Conservation (phyloP, 2,888 invertebrate species). For the Nomada flava region DNA sequence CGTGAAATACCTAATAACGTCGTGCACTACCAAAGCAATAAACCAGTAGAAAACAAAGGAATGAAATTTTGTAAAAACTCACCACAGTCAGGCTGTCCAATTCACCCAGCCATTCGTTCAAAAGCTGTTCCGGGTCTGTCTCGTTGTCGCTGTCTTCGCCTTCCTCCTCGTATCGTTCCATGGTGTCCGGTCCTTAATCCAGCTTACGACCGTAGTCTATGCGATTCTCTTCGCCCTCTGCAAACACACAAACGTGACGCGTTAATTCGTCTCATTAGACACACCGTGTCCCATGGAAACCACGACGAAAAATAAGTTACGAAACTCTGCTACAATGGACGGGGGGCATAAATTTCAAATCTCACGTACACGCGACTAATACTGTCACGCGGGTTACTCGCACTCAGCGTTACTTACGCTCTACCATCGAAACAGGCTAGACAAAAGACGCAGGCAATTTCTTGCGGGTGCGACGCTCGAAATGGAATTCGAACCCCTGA, state of each 20-base stretch:
- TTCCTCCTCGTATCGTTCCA: slow-evolving; percentile 83
- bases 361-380: background rate
- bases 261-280: slow-evolving; percentile 35
- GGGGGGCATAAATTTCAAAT: background rate
- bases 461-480: background rate
- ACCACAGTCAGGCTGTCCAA: slow-evolving; percentile 91
- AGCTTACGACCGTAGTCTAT: slow-evolving; percentile 52
- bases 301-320: background rate
- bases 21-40: too few relatives aligned
- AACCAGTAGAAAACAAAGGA: too few relatives aligned
- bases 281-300: background rate
- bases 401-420: too few relatives aligned
- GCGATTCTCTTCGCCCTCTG: slow-evolving; percentile 43
- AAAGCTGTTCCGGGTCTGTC: slow-evolving; percentile 90
- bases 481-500: slow-evolving; percentile 32
- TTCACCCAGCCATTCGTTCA: slow-evolving; percentile 92
- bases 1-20: too few relatives aligned
- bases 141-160: slow-evolving; percentile 88
- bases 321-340: background rate
- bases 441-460: background rate
- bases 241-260: slow-evolving; percentile 25
- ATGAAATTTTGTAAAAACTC: slow-evolving; percentile 81
- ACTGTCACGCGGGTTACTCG: too few relatives aligned
- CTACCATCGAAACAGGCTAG: background rate
- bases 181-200: slow-evolving; percentile 66